Evolutionary conservation across 2,113 vertebrate genomes (phyloP).

Genomic region (Protobothrops mucrosquamatus): DNA sequence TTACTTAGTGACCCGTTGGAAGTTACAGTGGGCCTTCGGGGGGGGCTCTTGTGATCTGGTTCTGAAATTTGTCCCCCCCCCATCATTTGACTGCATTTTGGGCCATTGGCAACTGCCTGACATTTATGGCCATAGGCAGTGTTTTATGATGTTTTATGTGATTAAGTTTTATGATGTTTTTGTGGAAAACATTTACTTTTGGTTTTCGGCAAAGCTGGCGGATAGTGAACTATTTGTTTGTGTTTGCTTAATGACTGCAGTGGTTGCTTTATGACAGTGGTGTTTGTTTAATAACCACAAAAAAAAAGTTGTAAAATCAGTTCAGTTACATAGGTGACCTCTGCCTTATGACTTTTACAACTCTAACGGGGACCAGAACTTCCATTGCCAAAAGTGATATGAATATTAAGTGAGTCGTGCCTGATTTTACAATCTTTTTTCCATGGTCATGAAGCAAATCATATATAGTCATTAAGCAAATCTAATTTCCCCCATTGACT

Average conservation of each 20-base stretch:
- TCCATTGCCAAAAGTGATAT: neutral
- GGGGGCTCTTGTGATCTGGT: neutral
- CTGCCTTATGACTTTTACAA: neutral
- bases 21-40: neutral
- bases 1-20: neutral
- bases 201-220: neutral
- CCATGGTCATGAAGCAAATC: neutral
- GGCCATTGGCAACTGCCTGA: neutral
- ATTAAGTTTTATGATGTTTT: neutral
- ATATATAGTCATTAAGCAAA: neutral
- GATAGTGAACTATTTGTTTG: neutral
- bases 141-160: too few relatives aligned
- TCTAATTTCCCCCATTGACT: neutral
- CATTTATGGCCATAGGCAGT: neutral
- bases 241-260: neutral
- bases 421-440: neutral
- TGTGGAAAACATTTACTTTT: neutral
- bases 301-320: neutral
- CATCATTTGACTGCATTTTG: neutral
- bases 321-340: neutral
- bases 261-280: neutral
- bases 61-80: neutral
- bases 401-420: neutral
- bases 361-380: neutral
- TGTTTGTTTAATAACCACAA: neutral